phyloP scores from a whole-genome alignment of 2,113 vertebrate species.

The Burhinus oedicnemus region DNA sequence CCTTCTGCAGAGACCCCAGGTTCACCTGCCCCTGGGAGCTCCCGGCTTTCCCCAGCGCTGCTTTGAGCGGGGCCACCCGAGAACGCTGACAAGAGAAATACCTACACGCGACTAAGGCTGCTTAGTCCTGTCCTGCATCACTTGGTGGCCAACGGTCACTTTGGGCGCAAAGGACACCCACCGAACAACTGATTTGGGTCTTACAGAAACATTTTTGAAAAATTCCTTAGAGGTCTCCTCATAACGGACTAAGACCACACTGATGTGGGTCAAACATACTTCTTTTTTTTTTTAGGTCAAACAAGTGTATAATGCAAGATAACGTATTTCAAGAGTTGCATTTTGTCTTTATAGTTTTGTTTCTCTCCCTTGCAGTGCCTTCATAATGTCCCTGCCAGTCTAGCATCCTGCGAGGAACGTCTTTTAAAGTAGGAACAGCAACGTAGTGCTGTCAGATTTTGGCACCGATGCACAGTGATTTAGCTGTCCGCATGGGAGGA shows the following conservation, averaged over 20 bases:
- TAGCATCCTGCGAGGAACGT: not conserved
- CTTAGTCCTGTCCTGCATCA: not conserved
- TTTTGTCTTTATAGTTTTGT: not conserved
- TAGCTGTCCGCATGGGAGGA: not conserved
- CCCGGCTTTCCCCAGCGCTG: rapidly evolving
- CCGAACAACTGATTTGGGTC: not conserved
- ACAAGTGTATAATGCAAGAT: not conserved
- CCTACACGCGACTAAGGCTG: rapidly evolving
- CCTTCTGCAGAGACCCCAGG: not conserved
- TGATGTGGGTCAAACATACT: not conserved
- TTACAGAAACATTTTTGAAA: not conserved
- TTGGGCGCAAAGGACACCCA: not conserved
- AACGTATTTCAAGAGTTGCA: not conserved
- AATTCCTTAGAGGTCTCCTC: not conserved
- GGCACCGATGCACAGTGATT: not conserved
- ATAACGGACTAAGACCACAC: not conserved
- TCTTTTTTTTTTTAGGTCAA: not conserved
- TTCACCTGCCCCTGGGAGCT: not conserved
- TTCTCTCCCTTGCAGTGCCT: not conserved
- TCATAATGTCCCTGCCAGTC: not conserved
- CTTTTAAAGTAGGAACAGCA: not conserved
- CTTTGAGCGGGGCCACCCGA: not conserved
- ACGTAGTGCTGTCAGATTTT: not conserved
- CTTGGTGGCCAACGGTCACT: not conserved
- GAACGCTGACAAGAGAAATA: not conserved